Conservation (phyloP, 2,797 vertebrate genomes). For the Hippoglossus hippoglossus region DNA sequence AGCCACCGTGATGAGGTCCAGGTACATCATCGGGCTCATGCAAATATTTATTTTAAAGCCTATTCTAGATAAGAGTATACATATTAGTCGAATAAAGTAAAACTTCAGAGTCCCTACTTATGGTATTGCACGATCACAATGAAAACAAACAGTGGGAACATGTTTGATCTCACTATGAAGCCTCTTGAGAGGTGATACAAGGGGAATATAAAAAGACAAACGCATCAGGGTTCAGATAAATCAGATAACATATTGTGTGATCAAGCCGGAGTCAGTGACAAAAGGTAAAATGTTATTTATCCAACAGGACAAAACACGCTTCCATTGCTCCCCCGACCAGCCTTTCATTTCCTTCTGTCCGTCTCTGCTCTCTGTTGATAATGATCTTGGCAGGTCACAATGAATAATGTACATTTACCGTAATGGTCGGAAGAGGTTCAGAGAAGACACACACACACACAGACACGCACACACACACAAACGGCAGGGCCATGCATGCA, state of each 20-base stretch:
- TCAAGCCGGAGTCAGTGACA: conserved; percentile 7
- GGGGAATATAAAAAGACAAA: too few relatives aligned
- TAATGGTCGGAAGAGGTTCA: conserved; percentile 66
- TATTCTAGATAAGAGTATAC: background rate
- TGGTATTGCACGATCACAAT: too few relatives aligned
- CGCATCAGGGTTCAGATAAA: background rate
- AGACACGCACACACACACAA: background rate
- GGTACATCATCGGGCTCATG: background rate
- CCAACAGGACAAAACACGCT: conserved; percentile 28
- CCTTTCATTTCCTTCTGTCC: conserved; percentile 56
- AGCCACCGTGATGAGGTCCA: background rate
- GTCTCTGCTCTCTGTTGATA: conserved; percentile 66
- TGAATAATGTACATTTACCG: conserved; percentile 77
- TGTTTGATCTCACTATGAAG: too few relatives aligned
- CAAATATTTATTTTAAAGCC: background rate
- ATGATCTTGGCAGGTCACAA: conserved; percentile 69
- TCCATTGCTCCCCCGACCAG: conserved; percentile 41
- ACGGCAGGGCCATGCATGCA: background rate
- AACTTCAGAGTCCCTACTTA: too few relatives aligned
- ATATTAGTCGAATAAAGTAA: too few relatives aligned
- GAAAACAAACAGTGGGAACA: too few relatives aligned
- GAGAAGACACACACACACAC: conserved; percentile 33
- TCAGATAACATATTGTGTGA: conserved; percentile 14
- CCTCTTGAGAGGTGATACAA: background rate
- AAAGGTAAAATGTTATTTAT: conserved; percentile 46